Conservation (phyloP, 2,113 vertebrate species). For the Thunnus thynnus region DNA sequence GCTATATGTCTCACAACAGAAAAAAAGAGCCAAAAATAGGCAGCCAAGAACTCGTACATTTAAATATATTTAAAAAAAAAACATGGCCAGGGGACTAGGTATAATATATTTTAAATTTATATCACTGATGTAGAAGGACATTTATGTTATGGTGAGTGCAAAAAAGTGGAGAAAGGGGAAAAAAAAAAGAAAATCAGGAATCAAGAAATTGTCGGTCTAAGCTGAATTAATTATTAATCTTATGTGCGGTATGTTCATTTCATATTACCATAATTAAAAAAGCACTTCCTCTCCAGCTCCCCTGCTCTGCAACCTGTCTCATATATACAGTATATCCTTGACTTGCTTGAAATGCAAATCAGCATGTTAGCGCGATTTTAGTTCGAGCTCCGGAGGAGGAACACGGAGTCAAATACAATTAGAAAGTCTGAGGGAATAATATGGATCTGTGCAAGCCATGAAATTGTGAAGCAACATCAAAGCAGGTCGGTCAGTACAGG, state of each 20-base stretch:
- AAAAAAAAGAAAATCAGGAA: not conserved
- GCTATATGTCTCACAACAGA: not conserved
- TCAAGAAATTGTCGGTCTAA: too few species aligned
- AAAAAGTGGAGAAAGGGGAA: not conserved
- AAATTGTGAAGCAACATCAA: slow-evolving; percentile 72
- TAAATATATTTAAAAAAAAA: slow-evolving; percentile 6
- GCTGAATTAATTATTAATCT: too few species aligned
- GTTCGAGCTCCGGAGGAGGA: slow-evolving; percentile 34
- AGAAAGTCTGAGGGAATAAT: slow-evolving; percentile 55
- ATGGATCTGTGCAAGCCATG: slow-evolving; percentile 62
- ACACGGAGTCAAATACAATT: slow-evolving; percentile 50
- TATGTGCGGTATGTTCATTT: too few species aligned
- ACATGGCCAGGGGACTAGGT: not conserved
- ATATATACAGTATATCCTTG: not conserved
- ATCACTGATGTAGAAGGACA: slow-evolving; percentile 7
- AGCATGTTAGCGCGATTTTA: slow-evolving; percentile 10
- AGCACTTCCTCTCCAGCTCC: too few species aligned
- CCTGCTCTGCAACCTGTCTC: too few species aligned
- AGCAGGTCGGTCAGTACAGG: slow-evolving; percentile 53
- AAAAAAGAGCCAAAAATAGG: slow-evolving; percentile 13
- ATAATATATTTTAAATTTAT: slow-evolving; percentile 2
- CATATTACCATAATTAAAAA: too few species aligned
- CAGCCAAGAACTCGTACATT: not conserved
- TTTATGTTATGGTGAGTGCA: not conserved
- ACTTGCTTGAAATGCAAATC: not conserved